These are phyloP conservation scores for Aricia artaxerxes DNA, from an alignment of 2,888 invertebrate genomes.

Conservation along the genomic window DNA sequence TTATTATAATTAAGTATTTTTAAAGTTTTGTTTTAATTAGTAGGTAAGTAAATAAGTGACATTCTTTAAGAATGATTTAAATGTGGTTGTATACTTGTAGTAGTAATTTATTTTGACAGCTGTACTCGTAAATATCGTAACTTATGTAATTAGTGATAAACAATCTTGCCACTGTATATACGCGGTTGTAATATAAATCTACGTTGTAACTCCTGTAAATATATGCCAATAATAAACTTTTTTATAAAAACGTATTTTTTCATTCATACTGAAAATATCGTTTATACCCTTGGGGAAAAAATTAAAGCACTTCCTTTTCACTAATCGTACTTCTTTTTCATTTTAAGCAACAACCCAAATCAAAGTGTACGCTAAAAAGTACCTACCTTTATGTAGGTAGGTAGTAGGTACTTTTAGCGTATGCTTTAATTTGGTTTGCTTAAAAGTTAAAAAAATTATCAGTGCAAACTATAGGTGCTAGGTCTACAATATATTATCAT, in stretches of 20 bases:
- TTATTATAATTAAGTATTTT: constrained; percentile 2
- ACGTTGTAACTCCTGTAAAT: constrained; percentile 17
- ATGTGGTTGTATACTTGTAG: neutral
- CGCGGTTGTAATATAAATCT: constrained; percentile 28
- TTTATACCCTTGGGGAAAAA: neutral
- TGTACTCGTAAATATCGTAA: constrained; percentile 11
- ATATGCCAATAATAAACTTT: constrained; percentile 11
- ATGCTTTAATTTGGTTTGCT: no score
- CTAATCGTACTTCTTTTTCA: no score
- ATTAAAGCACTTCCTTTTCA: no score
- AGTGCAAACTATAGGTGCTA: no score
- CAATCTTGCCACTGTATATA: constrained; percentile 33
- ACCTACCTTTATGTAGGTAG: no score
- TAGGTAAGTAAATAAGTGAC: neutral
- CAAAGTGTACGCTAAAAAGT: no score
- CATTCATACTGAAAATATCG: neutral
- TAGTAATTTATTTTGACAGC: constrained; percentile 16
- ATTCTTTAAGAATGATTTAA: neutral
- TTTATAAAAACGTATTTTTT: neutral
- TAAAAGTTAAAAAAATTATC: no score
- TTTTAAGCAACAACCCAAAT: no score
- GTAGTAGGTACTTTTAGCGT: no score
- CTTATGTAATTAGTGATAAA: constrained; percentile 15
- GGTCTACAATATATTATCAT: no score
- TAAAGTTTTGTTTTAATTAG: neutral